Base-by-base conservation (phyloP, 2,797 vertebrate species). In the Pelodytes ibericus region DNA sequence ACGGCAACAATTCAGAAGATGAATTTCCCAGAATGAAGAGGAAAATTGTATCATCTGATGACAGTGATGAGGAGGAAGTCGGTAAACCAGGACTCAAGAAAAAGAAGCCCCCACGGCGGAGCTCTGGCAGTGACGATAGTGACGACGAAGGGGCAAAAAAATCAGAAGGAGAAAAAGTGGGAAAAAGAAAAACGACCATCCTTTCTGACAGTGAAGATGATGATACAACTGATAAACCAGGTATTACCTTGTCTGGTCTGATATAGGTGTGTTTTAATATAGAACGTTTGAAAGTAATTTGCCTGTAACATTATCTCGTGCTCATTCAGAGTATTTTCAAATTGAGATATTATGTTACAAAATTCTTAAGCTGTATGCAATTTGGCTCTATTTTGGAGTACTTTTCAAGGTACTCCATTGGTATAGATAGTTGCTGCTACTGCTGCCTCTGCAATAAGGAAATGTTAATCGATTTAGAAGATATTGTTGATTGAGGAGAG, bases 121-220 rank as follows among this genome's bases (percentile, higher is more conserved):
- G 58, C 36, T 73, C 77, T 24, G 71, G 47, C 16, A 79, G 77
- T 49, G 76, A 75, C 25, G 59, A 63, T 29, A 82, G 78, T 33
- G 81, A 92, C 65, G 88, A 91, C 0, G 89, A 89, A 33, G 87
- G 74, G 62, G 83, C 83, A 6, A 89, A 88, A 77, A 90, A 82
- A 77, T 95, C 94, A 3, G 87, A 82, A 31, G 91, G 88, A 0
- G 93, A 95, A 31, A 94, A 91, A 76, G 81, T 71, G 66, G 90
- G 91, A n/a, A 99, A 98, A 87, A 94, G 96, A 83, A 99, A 97
- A 92, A 93, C 93, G 49, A 90, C 93, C 13, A 81, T 98, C 59
- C 88, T 98, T 29, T 98, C 96, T 1, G 97, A 99, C 87, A 99
- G 96, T 13, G 97, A 99, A 73, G 96, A 95, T 13, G 95, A 97